Evolutionary conservation across 1,140 invertebrate species (phyloP).

Genomic region (Panagrolaimus sp.): DNA sequence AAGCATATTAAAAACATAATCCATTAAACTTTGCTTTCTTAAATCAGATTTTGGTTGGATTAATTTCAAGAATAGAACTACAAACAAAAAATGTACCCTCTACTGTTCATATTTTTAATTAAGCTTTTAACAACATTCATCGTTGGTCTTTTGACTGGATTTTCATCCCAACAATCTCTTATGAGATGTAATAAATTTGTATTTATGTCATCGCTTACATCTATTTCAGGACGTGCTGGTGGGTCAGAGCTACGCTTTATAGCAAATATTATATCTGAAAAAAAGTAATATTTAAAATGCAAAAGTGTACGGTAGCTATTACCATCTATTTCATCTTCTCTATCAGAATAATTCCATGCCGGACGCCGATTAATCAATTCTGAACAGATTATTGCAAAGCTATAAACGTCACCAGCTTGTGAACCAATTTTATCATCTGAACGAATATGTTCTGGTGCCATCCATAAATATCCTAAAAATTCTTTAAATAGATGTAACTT

Average conservation of each 20-base stretch:
- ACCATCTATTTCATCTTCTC: constrained; percentile 43
- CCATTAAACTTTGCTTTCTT: constrained; percentile 75
- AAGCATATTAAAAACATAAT: constrained; percentile 79
- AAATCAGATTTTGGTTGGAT: constrained; percentile 11
- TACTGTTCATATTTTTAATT: constrained; percentile 38
- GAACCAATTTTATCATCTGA: constrained; percentile 57
- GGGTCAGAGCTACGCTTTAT: not conserved
- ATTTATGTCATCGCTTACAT: constrained; percentile 21
- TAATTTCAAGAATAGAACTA: constrained; percentile 16
- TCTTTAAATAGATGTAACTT: constrained; percentile 46
- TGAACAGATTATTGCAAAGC: constrained; percentile 55
- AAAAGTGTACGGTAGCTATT: constrained; percentile 14
- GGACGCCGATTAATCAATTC: constrained; percentile 62
- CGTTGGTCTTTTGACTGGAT: constrained; percentile 78
- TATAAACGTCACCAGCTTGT: constrained; percentile 49
- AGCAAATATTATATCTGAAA: not conserved
- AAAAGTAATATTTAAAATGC: not conserved
- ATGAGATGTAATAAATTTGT: constrained; percentile 26
- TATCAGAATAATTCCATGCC: constrained; percentile 44
- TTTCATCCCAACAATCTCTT: constrained; percentile 67
- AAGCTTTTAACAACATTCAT: constrained; percentile 70
- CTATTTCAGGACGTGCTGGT: constrained; percentile 21
- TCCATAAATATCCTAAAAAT: constrained; percentile 69
- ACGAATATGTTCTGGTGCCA: constrained; percentile 82
- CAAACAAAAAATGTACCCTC: constrained; percentile 65